These are phyloP conservation scores for Myiotriccus ornatus DNA, from an alignment of 2,797 vertebrate genomes.

Conservation along the genomic window DNA sequence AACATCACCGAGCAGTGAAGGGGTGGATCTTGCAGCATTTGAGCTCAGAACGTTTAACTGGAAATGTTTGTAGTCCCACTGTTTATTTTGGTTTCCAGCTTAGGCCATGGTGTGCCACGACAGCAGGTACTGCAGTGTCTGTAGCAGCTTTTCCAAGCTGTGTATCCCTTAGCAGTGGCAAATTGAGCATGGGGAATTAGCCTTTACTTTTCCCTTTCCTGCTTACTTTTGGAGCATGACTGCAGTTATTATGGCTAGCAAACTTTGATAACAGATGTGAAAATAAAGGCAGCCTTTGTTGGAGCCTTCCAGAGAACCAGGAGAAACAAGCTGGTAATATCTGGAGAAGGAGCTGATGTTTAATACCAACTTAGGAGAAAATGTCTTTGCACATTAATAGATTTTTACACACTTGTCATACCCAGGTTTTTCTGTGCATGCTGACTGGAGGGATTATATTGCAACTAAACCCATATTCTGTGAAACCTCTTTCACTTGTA, in stretches of 20 bases:
- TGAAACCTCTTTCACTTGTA: neutral
- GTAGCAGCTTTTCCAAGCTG: neutral
- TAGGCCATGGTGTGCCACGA: accelerated
- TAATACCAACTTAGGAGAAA: neutral
- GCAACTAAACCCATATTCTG: neutral
- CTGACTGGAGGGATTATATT: neutral
- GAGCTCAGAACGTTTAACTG: neutral
- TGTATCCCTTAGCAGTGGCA: neutral
- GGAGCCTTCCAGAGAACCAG: neutral
- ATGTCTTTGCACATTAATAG: neutral
- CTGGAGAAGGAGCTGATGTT: neutral
- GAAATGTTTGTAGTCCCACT: neutral
- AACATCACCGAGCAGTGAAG: neutral
- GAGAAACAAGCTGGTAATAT: neutral
- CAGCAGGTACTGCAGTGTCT: neutral
- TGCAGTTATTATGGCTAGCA: neutral
- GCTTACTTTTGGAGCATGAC: neutral
- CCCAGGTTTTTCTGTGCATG: neutral
- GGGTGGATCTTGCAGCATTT: neutral
- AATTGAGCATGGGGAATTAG: neutral
- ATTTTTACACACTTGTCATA: neutral
- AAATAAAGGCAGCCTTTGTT: neutral
- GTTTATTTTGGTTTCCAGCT: neutral
- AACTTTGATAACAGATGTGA: neutral
- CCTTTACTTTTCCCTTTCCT: neutral